phyloP scores from a whole-genome alignment of 2,888 invertebrate species.

The Atethmia centrago region DNA sequence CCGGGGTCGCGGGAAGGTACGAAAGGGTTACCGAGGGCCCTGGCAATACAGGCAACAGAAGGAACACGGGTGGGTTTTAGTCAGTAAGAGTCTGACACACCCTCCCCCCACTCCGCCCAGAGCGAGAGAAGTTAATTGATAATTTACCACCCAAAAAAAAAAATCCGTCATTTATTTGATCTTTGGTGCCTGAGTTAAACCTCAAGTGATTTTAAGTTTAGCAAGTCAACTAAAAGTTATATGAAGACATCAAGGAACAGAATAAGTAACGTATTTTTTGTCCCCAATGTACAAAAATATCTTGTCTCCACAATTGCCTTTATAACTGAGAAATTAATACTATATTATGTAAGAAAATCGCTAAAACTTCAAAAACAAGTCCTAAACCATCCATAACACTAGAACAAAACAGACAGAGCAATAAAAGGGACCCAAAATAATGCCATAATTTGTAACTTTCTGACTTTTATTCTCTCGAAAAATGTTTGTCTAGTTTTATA shows the following conservation, averaged over 20 bases:
- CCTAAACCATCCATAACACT: slow-evolving; percentile 21
- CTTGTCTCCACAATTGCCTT: neutral
- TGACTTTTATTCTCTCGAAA: slow-evolving; percentile 48
- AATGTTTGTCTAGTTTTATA: slow-evolving; percentile 51
- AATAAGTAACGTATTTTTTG: neutral
- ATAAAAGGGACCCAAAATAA: slow-evolving; percentile 54
- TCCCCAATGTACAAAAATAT: neutral
- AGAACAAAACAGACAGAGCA: slow-evolving; percentile 30
- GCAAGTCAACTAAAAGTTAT: neutral
- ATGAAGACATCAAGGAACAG: neutral
- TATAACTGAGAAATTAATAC: neutral
- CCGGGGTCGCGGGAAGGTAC: too few species aligned
- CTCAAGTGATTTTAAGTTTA: neutral
- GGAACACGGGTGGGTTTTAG: too few species aligned
- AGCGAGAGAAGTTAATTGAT: too few species aligned
- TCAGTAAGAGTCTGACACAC: too few species aligned
- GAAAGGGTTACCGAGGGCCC: too few species aligned
- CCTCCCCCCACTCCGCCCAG: too few species aligned
- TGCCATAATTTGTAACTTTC: slow-evolving; percentile 50
- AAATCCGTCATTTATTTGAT: slow-evolving; percentile 8
- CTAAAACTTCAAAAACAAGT: slow-evolving; percentile 31
- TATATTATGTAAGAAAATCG: neutral
- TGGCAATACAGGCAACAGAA: too few species aligned
- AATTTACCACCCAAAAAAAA: too few species aligned
- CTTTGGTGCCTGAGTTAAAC: neutral